Conservation (phyloP, 2,888 invertebrate species). For the Nomada ruficornis region DNA sequence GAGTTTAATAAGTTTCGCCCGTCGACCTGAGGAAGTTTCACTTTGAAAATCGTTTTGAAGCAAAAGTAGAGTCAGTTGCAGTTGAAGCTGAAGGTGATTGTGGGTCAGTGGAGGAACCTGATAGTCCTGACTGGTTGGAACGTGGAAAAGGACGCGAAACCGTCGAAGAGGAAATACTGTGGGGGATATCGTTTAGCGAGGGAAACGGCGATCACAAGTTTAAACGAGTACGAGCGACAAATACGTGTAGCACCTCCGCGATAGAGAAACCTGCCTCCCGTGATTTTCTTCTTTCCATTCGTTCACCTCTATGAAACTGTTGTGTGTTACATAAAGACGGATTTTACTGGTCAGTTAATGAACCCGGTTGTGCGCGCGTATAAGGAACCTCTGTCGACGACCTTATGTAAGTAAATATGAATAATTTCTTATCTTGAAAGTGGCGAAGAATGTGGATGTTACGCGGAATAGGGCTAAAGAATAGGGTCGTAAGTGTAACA, state of each 20-base stretch:
- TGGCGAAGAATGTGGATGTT: conserved; percentile 50
- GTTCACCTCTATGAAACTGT: conserved; percentile 46
- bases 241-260: conserved; percentile 42
- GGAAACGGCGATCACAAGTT: conserved; percentile 27
- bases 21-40: not conserved
- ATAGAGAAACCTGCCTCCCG: conserved; percentile 53
- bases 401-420: conserved; percentile 77
- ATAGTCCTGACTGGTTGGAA: not conserved
- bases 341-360: conserved; percentile 77
- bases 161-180: conserved; percentile 34
- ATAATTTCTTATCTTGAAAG: conserved; percentile 68
- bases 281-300: conserved; percentile 48
- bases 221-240: conserved; percentile 23
- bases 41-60: too few relatives aligned
- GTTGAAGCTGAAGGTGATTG: conserved; percentile 1
- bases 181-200: conserved; percentile 14
- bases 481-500: conserved; percentile 22
- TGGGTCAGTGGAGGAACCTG: not conserved
- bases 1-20: too few relatives aligned
- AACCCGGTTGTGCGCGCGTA: conserved; percentile 70
- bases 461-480: conserved; percentile 19
- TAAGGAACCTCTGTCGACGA: conserved; percentile 62
- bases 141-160: conserved; percentile 13
- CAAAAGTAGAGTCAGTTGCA: too few relatives aligned
- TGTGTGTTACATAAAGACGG: conserved; percentile 78